These are phyloP conservation scores for Cricetomys ansorgei DNA, from an alignment of 2,113 vertebrate species.

Conservation along the genomic window DNA sequence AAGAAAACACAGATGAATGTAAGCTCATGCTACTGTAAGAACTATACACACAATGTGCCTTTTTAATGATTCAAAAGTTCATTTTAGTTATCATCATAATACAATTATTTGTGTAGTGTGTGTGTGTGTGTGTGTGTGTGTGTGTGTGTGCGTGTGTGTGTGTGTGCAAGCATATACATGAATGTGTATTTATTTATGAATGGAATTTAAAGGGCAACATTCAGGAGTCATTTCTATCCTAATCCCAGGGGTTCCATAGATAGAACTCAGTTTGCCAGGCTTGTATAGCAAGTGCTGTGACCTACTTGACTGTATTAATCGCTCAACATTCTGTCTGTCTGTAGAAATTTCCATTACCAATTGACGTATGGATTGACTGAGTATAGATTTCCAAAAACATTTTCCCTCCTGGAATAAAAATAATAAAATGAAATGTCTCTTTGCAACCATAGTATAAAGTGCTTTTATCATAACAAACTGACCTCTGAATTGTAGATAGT, in stretches of 20 bases:
- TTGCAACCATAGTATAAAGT: not conserved
- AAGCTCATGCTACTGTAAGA: not conserved
- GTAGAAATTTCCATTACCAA: not conserved
- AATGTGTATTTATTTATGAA: too few species aligned
- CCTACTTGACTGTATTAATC: too few species aligned
- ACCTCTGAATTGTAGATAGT: not conserved
- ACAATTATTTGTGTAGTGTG: not conserved
- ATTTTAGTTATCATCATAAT: not conserved
- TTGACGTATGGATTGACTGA: not conserved
- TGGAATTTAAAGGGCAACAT: not conserved
- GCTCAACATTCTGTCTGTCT: accelerated
- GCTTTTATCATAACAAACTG: not conserved
- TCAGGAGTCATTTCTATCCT: not conserved
- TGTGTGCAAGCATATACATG: not conserved
- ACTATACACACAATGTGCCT: not conserved
- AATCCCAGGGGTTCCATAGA: not conserved
- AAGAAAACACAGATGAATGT: not conserved
- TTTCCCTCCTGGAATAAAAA: not conserved
- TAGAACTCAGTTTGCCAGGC: not conserved
- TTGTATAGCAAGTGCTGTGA: not conserved
- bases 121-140: too few species aligned
- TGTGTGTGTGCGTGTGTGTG: too few species aligned
- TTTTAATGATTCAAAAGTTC: not conserved
- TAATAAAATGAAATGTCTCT: not conserved
- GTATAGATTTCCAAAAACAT: not conserved